Conservation (phyloP, 2,797 vertebrate genomes). For the Tapera naevia region DNA sequence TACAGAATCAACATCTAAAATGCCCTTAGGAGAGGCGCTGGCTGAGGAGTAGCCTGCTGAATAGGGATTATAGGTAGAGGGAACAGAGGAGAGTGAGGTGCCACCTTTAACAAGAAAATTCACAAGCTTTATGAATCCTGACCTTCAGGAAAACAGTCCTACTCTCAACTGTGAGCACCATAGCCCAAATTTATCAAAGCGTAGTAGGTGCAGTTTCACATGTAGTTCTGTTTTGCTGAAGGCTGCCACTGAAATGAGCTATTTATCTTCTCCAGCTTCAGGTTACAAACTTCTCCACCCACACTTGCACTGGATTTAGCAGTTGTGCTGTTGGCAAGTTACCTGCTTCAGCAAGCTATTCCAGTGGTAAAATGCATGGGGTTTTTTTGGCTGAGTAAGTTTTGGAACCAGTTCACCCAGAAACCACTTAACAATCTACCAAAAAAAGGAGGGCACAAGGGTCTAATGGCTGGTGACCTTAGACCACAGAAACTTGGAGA, state of each 20-base stretch:
- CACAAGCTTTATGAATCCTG: not conserved
- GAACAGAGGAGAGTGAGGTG: not conserved
- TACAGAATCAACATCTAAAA: not conserved
- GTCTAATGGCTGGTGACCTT: not conserved
- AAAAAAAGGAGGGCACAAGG: not conserved
- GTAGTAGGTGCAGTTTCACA: not conserved
- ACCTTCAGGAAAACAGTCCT: not conserved
- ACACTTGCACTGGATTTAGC: not conserved
- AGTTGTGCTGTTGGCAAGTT: fast-evolving
- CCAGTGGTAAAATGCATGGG: fast-evolving
- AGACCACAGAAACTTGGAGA: fast-evolving
- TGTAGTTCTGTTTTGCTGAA: fast-evolving
- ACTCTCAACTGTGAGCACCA: fast-evolving
- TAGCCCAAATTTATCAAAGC: not conserved
- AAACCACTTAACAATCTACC: fast-evolving
- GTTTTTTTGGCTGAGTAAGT: not conserved
- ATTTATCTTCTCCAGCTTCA: not conserved
- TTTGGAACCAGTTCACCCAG: not conserved
- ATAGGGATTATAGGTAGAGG: not conserved
- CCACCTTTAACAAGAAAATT: not conserved
- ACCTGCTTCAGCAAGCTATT: not conserved
- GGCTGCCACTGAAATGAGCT: not conserved
- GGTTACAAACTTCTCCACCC: not conserved
- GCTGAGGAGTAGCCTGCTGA: not conserved
- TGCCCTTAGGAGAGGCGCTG: not conserved